Evolutionary conservation across 2,888 invertebrate genomes (phyloP), one percentile per base, ranked within the genome.

Genomic region (Phyllotreta cruciferae): DNA sequence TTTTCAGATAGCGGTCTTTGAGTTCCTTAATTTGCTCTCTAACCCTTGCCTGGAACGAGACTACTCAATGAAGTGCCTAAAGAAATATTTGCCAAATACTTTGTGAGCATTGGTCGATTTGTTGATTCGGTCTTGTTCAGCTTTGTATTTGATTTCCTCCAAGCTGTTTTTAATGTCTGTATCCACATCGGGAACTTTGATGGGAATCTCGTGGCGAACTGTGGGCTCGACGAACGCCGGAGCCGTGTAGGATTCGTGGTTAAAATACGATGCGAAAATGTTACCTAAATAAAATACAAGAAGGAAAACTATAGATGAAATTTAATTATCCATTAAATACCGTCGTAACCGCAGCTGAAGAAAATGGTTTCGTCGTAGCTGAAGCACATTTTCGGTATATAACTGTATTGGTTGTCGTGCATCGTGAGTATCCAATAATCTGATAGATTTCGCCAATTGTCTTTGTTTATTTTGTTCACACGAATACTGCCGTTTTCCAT

Each of bases 331-430:
- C 5, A 10, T 5, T 45, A 45, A 38, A 50, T 50, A 58, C 66
- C 67, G 34, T 67, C 67, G 53, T 63, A 41, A 0, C 93, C 93
- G 71, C 89, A 85, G 0, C 88, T 77, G 62, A 81, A 80, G 60
- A 81, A 82, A 76, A 80, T 86, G 82, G 80, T 83, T 70, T 84
- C 82, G 77, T 91, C 87, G 57, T 80, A 81, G 73, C 87, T 90
- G 66, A 89, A 84, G 62, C 86, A 83, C 58, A 93, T 81, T 62
- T 83, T 83, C 0, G 88, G 85, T 36, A 93, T 85, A 9, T 82
- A 82, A 6, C 93, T 93, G 35, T 88, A 88, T 61, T 85, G 84
- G 47, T 85, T 85, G 76, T 93, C 91, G 75, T 94, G 93, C 89
- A 92, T 90, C 1, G 89, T 83, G 38, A 91, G 80, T 41, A 84